phyloP scores from a whole-genome alignment of 2,888 invertebrate genomes.

The Dermolepida albohirtum region DNA sequence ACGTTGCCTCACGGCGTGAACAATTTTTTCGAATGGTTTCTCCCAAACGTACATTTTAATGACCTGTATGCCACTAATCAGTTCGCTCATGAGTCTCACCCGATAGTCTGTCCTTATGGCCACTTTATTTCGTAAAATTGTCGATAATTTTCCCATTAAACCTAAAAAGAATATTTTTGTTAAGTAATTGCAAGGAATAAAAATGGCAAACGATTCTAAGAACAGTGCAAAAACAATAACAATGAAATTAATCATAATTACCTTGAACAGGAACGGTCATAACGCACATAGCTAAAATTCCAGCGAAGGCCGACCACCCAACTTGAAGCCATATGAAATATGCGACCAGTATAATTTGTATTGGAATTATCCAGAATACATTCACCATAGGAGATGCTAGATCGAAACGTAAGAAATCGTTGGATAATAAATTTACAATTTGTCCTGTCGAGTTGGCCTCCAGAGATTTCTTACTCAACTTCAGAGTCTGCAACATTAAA shows the following conservation, averaged over 20 bases:
- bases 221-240: too few relatives aligned
- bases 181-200: too few relatives aligned
- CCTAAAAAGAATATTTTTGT: slow-evolving; percentile 37
- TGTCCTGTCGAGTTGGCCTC: slow-evolving; percentile 86
- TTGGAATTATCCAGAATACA: slow-evolving; percentile 84
- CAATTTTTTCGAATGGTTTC: slow-evolving; percentile 74
- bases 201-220: too few relatives aligned
- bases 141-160: slow-evolving; percentile 47
- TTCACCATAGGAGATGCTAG: slow-evolving; percentile 76
- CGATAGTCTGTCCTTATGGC: slow-evolving; percentile 73
- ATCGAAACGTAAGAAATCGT: slow-evolving; percentile 87
- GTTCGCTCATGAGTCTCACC: slow-evolving; percentile 79
- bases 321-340: slow-evolving; percentile 70
- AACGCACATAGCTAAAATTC: slow-evolving; percentile 69
- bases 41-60: slow-evolving; percentile 88
- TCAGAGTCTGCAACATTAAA: slow-evolving; percentile 66
- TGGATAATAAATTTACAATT: slow-evolving; percentile 86
- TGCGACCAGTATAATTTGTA: slow-evolving; percentile 75
- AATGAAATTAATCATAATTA: too few relatives aligned
- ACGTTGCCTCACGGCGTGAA: slow-evolving; percentile 70
- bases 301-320: slow-evolving; percentile 70
- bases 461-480: slow-evolving; percentile 76
- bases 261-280: slow-evolving; percentile 69
- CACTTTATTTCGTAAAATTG: slow-evolving; percentile 61
- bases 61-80: slow-evolving; percentile 78